A percentile compares a stretch with the other conserved stretches of the same genome.
Conservation (phyloP, 1,140 invertebrate genomes). For the Matsumurasca onukii region DNA sequence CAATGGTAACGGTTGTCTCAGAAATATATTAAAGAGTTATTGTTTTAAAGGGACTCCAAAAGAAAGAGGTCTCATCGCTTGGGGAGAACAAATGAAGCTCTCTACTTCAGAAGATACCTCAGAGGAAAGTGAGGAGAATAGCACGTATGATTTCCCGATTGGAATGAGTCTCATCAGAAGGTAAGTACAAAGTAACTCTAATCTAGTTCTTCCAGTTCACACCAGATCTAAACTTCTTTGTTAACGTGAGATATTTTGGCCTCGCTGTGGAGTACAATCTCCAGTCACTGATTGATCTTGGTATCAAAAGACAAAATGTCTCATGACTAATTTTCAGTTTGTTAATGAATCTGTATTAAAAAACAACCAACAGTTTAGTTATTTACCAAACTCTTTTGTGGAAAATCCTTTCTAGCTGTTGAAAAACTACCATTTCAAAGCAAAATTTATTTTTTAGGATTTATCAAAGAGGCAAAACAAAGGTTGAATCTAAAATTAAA, state of each 20-base stretch:
- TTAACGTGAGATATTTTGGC: neutral
- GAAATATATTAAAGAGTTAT: too few species aligned
- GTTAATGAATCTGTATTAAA: neutral
- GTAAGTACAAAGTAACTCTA: slow-evolving; percentile 44
- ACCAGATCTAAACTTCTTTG: neutral
- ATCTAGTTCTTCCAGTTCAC: neutral
- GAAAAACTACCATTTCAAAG: neutral
- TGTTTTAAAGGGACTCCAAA: slow-evolving; percentile 58
- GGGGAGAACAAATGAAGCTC: slow-evolving; percentile 69
- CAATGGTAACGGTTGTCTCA: too few species aligned
- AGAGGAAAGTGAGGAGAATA: slow-evolving; percentile 50
- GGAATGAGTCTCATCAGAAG: slow-evolving; percentile 64
- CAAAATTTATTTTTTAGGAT: neutral
- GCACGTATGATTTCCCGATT: slow-evolving; percentile 71
- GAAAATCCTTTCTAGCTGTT: neutral
- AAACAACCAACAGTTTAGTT: neutral
- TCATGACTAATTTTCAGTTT: neutral
- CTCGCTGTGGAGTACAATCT: too few species aligned
- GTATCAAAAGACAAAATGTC: neutral
- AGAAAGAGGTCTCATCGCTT: slow-evolving; percentile 67
- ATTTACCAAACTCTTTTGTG: slow-evolving; percentile 17
- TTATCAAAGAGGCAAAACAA: neutral
- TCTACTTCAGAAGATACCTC: slow-evolving; percentile 46
- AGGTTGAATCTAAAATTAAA: slow-evolving; percentile 15
- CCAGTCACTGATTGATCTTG: neutral